Base-by-base conservation (phyloP, 2,888 invertebrate genomes). In the Dione vanillae region DNA sequence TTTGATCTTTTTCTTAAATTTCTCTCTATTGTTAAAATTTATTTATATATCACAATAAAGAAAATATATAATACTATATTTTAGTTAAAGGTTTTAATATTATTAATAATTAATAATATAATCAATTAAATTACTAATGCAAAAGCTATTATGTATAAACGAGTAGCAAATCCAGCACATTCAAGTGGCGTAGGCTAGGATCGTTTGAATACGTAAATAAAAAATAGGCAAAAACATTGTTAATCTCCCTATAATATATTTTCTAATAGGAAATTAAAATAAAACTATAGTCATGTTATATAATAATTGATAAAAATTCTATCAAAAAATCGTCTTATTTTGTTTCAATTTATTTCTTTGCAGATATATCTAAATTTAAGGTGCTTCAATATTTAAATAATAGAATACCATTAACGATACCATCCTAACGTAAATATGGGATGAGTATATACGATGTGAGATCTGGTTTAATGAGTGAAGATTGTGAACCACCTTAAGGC, bases 221-320 rank as follows among this genome's bases (percentile, higher is more conserved):
- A 54, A n/a, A n/a, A 35, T 56, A 11, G 16, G 37, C 11, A 16
- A 35, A 37, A 56, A 37, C 37, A 40, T 7, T 16, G 16, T 56
- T 16, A 40, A 40, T 56, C n/a, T 56, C 37, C 16, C 6, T n/a
- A 37, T 56, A 56, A 56, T 37, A 40, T 37, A 40, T 16, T 11
- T 56, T 56, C 56, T 56, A 56, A 56, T 56, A 40, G 56, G 40
- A 37, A 56, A 35, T 56, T 37, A 56, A 56, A 56, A 56, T 56
- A 37, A 16, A 37, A 11, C 37, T 40, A 56, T 40, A 12, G 10
- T 56, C 16, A 5, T 2, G 27, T 27, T 27, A 16, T 40, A 40
- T n/a, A n/a, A n/a, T n/a, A n/a, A n/a, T 16, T 56, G 54, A 56
- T 56, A n/a, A 16, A 56, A 54, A 54, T 54, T 54, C 54, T 54